Evolutionary conservation across 2,888 invertebrate species (phyloP).

Genomic region (Drosophila monieri): DNA sequence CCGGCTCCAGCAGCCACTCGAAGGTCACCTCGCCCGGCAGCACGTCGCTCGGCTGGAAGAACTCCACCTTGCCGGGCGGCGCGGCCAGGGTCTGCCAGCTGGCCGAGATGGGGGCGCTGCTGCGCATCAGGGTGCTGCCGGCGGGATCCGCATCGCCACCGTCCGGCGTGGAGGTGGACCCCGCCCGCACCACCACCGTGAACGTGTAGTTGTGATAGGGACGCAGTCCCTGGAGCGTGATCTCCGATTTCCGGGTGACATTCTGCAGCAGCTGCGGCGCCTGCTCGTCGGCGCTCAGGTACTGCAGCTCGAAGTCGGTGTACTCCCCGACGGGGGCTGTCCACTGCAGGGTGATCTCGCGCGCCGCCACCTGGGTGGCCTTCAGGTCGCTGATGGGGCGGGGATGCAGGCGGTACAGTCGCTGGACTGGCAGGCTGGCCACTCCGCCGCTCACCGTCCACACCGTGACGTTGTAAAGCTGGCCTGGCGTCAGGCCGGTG

Average conservation of each 20-base stretch:
- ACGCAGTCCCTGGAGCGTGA: slow-evolving; percentile 89
- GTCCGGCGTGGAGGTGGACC: slow-evolving; percentile 5
- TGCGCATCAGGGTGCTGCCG: slow-evolving; percentile 87
- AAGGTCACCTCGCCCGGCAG: slow-evolving; percentile 92
- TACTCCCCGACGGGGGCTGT: slow-evolving; percentile 92
- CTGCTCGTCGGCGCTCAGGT: slow-evolving; percentile 88
- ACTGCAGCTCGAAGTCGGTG: slow-evolving; percentile 95
- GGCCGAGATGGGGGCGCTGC: slow-evolving; percentile 91
- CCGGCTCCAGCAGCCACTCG: slow-evolving; percentile 90
- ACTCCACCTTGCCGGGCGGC: slow-evolving; percentile 91
- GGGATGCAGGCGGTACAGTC: slow-evolving; percentile 93
- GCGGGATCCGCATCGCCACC: slow-evolving; percentile 86
- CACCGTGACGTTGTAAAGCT: slow-evolving; percentile 95
- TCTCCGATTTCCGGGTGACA: slow-evolving; percentile 88
- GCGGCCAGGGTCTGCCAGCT: slow-evolving; percentile 93
- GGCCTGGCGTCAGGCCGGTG: slow-evolving; percentile 91
- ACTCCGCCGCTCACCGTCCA: slow-evolving; percentile 95
- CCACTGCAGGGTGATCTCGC: slow-evolving; percentile 92
- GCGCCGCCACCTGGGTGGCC: slow-evolving; percentile 90
- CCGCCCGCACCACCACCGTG: slow-evolving; percentile 92
- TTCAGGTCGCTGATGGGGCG: slow-evolving; percentile 92
- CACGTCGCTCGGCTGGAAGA: slow-evolving; percentile 91
- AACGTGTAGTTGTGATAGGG: slow-evolving; percentile 95
- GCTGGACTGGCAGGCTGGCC: slow-evolving; percentile 92
- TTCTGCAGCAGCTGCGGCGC: slow-evolving; percentile 89